These are phyloP conservation scores for Drosophila melanica DNA, from an alignment of 1,140 invertebrate species.

Conservation along the genomic window DNA sequence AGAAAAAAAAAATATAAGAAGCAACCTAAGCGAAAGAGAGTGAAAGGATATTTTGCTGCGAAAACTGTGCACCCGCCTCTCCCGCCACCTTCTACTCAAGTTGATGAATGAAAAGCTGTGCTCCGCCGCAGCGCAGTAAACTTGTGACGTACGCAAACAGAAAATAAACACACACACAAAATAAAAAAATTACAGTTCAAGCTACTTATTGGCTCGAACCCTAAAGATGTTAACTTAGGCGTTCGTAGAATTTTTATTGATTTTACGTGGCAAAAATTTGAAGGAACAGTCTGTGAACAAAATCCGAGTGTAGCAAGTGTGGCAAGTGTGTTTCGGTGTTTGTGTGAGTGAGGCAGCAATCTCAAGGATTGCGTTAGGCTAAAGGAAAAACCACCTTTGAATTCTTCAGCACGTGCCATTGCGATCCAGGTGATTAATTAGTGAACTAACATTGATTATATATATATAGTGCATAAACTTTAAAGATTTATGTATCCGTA, in stretches of 20 bases:
- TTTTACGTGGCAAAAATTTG: constrained; percentile 44
- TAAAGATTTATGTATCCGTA: neutral
- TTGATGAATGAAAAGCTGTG: constrained; percentile 31
- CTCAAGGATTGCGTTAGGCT: constrained; percentile 34
- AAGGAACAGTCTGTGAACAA: constrained; percentile 21
- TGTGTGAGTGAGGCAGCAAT: constrained; percentile 21
- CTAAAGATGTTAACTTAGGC: constrained; percentile 61
- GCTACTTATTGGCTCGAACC: constrained; percentile 6
- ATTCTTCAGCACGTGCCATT: constrained; percentile 84
- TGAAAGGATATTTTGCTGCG: constrained; percentile 48
- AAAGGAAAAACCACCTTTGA: constrained; percentile 54
- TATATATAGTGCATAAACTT: neutral
- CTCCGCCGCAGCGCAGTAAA: constrained; percentile 11
- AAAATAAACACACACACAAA: constrained; percentile 10
- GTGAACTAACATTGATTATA: constrained; percentile 4
- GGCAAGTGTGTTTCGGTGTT: constrained; percentile 5
- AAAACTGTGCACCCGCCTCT: constrained; percentile 1
- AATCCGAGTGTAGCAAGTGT: constrained; percentile 8
- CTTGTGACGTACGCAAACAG: constrained; percentile 43
- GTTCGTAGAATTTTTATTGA: constrained; percentile 53
- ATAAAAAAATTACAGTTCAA: constrained; percentile 29
- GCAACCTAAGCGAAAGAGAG: constrained; percentile 30
- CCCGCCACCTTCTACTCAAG: neutral
- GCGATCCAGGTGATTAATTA: constrained; percentile 79
- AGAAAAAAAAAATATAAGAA: constrained; percentile 4